Evolutionary conservation across 2,797 vertebrate species (phyloP), one percentile per base, ranked within the genome.

Genomic region (Molossus alvarezi): DNA sequence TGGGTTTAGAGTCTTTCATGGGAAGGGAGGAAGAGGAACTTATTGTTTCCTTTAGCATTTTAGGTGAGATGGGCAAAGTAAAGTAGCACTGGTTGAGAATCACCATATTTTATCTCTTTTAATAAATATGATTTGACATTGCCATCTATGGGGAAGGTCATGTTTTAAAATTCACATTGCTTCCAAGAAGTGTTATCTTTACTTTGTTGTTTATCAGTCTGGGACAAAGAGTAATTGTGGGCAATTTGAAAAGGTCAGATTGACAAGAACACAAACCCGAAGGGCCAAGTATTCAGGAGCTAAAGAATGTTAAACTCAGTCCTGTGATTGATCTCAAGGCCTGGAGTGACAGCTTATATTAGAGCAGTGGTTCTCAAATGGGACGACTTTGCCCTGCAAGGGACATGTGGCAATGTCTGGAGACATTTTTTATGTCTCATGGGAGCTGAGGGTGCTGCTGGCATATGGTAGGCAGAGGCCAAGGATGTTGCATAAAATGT

Each of bases 211-310:
- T 71, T 64, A 60, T 86, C 21, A 51, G 71, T 25, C 25, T 29
- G 21, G 23, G 25, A 83, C 65, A 64, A 85, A 89, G 81, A 90
- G 41, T 90, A 76, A 95, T 48, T 27, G 29, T 1, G 85, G 93
- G 71, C 77, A 75, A 75, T 37, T 2, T 33, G 21, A 25, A 92
- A 95, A 95, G 88, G 77, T 90, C 94, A 86, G 69, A 60, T 20
- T 33, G 92, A 90, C 79, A 83, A 71, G 69, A 69, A 80, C 77
- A 55, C 11, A 83, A 10, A 25, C n/a, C 1, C 14, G 21, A 87
- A 86, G 29, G 45, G 10, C 65, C 41, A 21, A 11, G 27, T 67
- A 15, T n/a, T 53, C 64, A 3, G 14, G 27, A 81, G 27, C 27
- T 71, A 51, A 69, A n/a, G 55, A 79, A 92, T 6, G 53, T 75